Percentiles rank a stretch among this genome's conserved stretches.
Conservation (phyloP, 2,113 vertebrate genomes). For the Coracopsis vasa region DNA sequence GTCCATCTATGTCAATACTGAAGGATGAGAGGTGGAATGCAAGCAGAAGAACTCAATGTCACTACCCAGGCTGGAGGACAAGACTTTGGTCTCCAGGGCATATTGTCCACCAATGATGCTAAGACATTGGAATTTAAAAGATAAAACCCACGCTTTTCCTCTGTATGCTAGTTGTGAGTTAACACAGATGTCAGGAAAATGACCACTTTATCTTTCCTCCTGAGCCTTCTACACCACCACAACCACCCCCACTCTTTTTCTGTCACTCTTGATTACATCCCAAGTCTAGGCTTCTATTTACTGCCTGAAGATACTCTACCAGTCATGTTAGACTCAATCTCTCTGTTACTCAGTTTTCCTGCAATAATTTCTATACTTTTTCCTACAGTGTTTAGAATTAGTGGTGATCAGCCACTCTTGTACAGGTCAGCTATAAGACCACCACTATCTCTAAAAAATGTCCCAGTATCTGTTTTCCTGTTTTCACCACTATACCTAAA, state of each 20-base stretch:
- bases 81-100: background rate
- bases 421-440: background rate
- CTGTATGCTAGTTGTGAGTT: background rate
- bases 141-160: background rate
- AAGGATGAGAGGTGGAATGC: background rate
- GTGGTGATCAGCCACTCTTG: background rate
- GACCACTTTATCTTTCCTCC: background rate
- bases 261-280: background rate
- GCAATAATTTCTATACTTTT: background rate
- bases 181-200: conserved; percentile 9
- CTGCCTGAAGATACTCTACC: background rate
- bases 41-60: background rate
- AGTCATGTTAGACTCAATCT: background rate
- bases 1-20: background rate
- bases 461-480: background rate
- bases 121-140: background rate
- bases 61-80: background rate
- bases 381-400: background rate
- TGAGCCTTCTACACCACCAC: background rate
- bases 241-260: background rate
- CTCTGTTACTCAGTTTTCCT: background rate
- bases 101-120: background rate
- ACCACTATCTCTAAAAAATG: background rate
- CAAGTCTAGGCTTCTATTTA: background rate
- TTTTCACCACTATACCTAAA: background rate